Percentiles rank a stretch among this genome's conserved stretches.
These are phyloP conservation scores for Cuculus canorus DNA, from an alignment of 2,797 vertebrate genomes.

Conservation along the genomic window DNA sequence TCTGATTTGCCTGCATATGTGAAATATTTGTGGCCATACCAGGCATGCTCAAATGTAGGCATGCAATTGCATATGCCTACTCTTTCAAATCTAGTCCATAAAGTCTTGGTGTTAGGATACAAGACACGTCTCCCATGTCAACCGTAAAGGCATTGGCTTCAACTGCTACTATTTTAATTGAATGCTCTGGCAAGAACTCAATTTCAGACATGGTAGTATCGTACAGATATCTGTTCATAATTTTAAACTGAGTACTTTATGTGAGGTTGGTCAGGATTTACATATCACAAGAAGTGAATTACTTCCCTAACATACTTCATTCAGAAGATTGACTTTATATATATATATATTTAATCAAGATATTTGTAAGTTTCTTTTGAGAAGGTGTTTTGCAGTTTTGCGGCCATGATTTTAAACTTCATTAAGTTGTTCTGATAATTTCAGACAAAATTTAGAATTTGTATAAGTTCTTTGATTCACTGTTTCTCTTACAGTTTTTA, in stretches of 20 bases:
- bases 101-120: not conserved
- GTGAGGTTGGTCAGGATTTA: not conserved
- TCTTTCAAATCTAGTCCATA: not conserved
- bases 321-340: not conserved
- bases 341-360: not conserved
- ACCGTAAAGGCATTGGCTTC: not conserved
- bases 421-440: not conserved
- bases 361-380: not conserved
- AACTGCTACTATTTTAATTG: not conserved
- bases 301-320: not conserved
- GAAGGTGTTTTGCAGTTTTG: not conserved
- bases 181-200: not conserved
- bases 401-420: not conserved
- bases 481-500: not conserved
- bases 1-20: constrained; percentile 7
- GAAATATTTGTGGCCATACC: constrained; percentile 45
- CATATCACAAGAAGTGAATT: not conserved
- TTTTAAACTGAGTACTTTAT: not conserved
- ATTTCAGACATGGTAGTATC: not conserved
- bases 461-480: not conserved
- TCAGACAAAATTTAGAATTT: not conserved
- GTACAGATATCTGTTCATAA: not conserved
- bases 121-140: not conserved
- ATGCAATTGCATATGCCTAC: not conserved
- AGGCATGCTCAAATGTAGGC: not conserved